Evolutionary conservation across 2,797 vertebrate genomes (phyloP).

Genomic region (Cirrhinus molitorella): DNA sequence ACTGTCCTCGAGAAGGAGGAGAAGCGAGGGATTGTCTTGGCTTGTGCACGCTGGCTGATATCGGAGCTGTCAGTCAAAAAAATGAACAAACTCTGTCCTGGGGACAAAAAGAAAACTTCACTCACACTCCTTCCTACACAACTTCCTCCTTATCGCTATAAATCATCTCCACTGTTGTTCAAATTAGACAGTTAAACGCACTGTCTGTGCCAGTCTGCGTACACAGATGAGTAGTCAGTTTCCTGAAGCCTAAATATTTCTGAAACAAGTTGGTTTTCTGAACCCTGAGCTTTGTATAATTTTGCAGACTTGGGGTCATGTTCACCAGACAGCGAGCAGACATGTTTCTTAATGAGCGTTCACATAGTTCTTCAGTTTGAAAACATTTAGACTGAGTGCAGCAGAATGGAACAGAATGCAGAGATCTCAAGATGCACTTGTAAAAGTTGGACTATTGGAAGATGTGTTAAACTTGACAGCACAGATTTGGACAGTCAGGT

Average conservation of each 20-base stretch:
- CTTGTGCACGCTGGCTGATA: constrained; percentile 38
- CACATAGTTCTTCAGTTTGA: neutral
- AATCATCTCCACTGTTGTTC: constrained; percentile 19
- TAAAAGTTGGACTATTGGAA: neutral
- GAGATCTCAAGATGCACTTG: neutral
- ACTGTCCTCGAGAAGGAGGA: constrained; percentile 48
- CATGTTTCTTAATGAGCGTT: constrained; percentile 7
- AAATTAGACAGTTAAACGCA: constrained; percentile 9
- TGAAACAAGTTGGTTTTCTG: neutral
- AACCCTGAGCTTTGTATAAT: neutral
- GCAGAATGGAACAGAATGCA: neutral
- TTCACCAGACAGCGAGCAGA: neutral
- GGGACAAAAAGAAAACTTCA: constrained; percentile 50
- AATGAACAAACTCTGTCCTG: constrained; percentile 43
- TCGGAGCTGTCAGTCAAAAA: constrained; percentile 55
- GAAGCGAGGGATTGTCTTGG: constrained; percentile 29
- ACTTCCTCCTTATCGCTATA: constrained; percentile 24
- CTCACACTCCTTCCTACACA: constrained; percentile 18
- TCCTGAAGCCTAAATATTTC: neutral
- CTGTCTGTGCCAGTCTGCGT: neutral
- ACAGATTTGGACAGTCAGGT: neutral
- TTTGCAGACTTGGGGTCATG: neutral
- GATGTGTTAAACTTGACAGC: neutral
- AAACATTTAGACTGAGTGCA: neutral
- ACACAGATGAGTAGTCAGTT: neutral